phyloP scores from a whole-genome alignment of 2,113 vertebrate genomes.

The Sander vitreus region DNA sequence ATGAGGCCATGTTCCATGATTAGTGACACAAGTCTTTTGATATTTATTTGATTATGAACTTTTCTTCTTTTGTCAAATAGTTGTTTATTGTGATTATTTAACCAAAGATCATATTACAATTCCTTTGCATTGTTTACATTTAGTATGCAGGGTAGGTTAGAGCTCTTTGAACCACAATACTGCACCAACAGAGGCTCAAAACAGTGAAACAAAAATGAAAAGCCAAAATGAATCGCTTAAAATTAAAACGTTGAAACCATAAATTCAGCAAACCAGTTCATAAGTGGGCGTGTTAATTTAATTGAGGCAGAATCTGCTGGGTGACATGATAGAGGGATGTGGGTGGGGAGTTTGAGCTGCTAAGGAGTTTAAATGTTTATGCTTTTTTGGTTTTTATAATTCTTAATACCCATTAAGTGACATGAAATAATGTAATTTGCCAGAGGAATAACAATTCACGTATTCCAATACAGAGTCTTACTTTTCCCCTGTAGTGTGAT shows the following conservation, averaged over 20 bases:
- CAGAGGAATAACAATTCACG: conserved; percentile 37
- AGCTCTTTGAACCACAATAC: neutral
- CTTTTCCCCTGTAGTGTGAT: neutral
- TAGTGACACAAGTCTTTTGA: conserved; percentile 69
- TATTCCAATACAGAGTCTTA: conserved; percentile 10
- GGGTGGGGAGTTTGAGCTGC: conserved; percentile 57
- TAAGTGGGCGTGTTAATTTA: conserved; percentile 65
- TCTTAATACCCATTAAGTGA: conserved; percentile 55
- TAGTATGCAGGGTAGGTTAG: neutral
- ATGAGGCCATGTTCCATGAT: conserved; percentile 79
- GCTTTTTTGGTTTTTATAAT: conserved; percentile 56
- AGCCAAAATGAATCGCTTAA: neutral
- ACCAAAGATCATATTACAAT: neutral
- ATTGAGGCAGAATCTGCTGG: conserved; percentile 57
- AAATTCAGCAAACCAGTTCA: conserved; percentile 36
- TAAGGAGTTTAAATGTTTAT: conserved; percentile 63
- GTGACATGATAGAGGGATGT: conserved; percentile 60
- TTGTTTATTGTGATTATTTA: conserved; percentile 42
- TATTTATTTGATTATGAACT: conserved; percentile 67
- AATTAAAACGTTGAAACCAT: conserved; percentile 29
- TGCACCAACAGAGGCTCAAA: neutral
- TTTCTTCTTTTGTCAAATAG: conserved; percentile 40
- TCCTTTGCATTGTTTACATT: conserved; percentile 31
- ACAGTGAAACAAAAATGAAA: neutral
- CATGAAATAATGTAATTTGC: conserved; percentile 62